Evolutionary conservation across 1,140 invertebrate genomes (phyloP), one percentile per base, ranked within the genome.

Genomic region (Philopotamus ludificatus): DNA sequence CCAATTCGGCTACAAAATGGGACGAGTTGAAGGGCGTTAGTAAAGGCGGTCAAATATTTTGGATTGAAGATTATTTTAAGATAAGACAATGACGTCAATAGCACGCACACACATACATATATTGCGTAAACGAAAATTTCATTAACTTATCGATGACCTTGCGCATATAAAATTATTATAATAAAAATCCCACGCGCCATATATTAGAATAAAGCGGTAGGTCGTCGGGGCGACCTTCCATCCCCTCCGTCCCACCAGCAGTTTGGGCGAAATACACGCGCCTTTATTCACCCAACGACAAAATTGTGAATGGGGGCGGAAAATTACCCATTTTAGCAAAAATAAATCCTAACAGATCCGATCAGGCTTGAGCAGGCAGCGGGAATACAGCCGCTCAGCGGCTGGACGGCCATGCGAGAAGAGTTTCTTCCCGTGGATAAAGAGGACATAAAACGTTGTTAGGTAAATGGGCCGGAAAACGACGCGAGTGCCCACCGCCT

Each of bases 301-400:
- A 53, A 62, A 64, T 68, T 68, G 66, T 60, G 62, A 64, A 68
- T 39, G 55, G 49, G 61, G 54, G 26, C 57, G 62, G 58, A 64
- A 68, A 68, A 64, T 68, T 64, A 64, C 54, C 62, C 61, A 60
- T 64, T 68, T 68, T 68, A 61, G 66, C 45, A 53, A 68, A 63
- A 68, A 68, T 68, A 60, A 68, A 68, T 68, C 62, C 55, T 45
- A 50, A 63, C 26, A 60, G 66, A 64, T 68, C 50, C 54, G 57
- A 64, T 68, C 44, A 41, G 20, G 58, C 16, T n/a, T 26, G 26
- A 54, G 55, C 12, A 47, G 34, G 41, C 39, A 12, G 18, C 2
- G 2, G 8, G 26, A 4, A 34, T n/a, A 12, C 12, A 34, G 28
- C 7, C 18, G 44, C 44, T 16, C 15, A 63, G 61, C 10, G 20